Evolutionary conservation across 2,888 invertebrate species (phyloP).

Genomic region (Amorpha juglandis): DNA sequence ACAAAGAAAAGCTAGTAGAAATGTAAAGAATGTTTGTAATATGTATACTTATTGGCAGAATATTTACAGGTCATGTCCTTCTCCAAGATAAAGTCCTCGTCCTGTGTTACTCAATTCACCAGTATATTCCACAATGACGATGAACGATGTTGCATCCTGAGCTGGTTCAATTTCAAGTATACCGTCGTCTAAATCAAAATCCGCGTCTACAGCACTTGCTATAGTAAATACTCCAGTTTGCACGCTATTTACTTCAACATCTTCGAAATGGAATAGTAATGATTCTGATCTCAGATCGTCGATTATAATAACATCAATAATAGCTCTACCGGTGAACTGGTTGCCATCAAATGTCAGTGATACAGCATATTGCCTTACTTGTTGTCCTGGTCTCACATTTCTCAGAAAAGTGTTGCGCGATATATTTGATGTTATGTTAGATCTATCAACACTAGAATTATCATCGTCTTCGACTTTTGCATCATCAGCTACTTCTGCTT

Average conservation of each 20-base stretch:
- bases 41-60: constrained; percentile 1
- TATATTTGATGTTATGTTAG: constrained; percentile 34
- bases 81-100: constrained; percentile 53
- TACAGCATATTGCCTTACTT: constrained; percentile 48
- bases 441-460: constrained; percentile 29
- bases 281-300: constrained; percentile 46
- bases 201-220: constrained; percentile 41
- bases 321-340: constrained; percentile 53
- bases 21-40: no score
- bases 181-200: constrained; percentile 40
- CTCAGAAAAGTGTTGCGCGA: constrained; percentile 37
- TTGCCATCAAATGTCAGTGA: constrained; percentile 51
- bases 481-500: background rate
- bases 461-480: constrained; percentile 5
- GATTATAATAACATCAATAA: constrained; percentile 48
- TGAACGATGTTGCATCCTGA: constrained; percentile 40
- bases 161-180: constrained; percentile 50
- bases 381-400: constrained; percentile 56
- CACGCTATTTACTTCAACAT: constrained; percentile 49
- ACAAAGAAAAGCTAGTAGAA: no score
- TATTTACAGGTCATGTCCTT: constrained; percentile 45
- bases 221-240: constrained; percentile 51
- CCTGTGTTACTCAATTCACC: constrained; percentile 47
- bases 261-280: constrained; percentile 49
- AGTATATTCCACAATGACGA: constrained; percentile 59